These are phyloP conservation scores for Ceratitis capitata DNA, from an alignment of 1,140 invertebrate genomes.

Conservation along the genomic window DNA sequence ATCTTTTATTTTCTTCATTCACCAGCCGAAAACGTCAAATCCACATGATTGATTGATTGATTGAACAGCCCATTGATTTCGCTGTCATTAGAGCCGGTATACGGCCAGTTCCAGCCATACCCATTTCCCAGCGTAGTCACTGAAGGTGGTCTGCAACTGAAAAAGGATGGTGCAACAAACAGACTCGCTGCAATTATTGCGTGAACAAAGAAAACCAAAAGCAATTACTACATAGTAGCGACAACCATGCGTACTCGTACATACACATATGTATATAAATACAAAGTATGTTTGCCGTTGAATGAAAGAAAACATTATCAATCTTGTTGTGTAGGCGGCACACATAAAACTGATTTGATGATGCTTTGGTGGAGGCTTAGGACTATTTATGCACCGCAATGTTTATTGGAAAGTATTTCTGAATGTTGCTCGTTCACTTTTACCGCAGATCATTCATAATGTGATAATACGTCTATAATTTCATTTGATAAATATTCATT, in stretches of 20 bases:
- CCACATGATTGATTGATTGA: not conserved
- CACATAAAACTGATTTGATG: not conserved
- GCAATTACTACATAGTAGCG: not conserved
- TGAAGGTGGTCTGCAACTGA: not conserved
- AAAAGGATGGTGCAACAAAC: not conserved
- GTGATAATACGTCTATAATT: too few relatives aligned
- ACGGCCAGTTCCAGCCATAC: not conserved
- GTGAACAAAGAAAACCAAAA: not conserved
- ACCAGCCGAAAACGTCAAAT: not conserved
- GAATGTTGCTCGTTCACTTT: too few relatives aligned
- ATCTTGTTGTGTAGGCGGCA: constrained; percentile 3
- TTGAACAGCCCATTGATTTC: not conserved
- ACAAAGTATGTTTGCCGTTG: too few relatives aligned
- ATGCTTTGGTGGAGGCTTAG: too few relatives aligned
- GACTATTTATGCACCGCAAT: not conserved
- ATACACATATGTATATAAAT: not conserved
- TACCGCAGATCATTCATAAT: too few relatives aligned
- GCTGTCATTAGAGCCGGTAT: not conserved
- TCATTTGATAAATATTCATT: too few relatives aligned
- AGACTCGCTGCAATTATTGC: too few relatives aligned
- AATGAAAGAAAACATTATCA: not conserved
- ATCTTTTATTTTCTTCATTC: not conserved
- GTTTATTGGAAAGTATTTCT: not conserved
- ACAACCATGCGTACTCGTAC: not conserved
- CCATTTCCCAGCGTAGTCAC: not conserved